Conservation (phyloP, 2,888 invertebrate genomes). For the Polydrusus cervinus region DNA sequence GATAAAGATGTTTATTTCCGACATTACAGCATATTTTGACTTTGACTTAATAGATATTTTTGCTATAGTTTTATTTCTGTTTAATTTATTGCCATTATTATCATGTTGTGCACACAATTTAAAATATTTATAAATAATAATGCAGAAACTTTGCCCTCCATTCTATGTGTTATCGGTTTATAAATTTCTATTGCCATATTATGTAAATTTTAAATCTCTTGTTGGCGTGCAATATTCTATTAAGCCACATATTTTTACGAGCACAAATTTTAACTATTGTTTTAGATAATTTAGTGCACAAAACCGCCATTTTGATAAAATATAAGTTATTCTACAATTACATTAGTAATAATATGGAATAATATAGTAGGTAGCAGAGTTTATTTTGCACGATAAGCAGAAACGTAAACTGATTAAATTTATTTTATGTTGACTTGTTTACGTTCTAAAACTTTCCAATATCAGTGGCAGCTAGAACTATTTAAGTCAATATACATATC, state of each 20-base stretch:
- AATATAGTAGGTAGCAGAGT: slow-evolving; percentile 15
- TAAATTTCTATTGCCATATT: slow-evolving; percentile 12
- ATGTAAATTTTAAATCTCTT: slow-evolving; percentile 27
- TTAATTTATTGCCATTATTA: too few species aligned
- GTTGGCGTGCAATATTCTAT: slow-evolving; percentile 33
- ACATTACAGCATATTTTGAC: too few species aligned
- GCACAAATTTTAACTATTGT: slow-evolving; percentile 32
- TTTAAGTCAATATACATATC: neutral
- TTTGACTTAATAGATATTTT: too few species aligned
- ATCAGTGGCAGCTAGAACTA: neutral
- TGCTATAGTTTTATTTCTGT: too few species aligned
- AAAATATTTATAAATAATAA: too few species aligned
- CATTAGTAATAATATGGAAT: slow-evolving; percentile 29
- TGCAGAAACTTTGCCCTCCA: neutral
- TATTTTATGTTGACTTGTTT: slow-evolving; percentile 4
- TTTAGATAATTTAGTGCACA: slow-evolving; percentile 30
- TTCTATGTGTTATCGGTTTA: slow-evolving; percentile 7
- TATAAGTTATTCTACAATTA: slow-evolving; percentile 20
- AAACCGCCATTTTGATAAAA: slow-evolving; percentile 36
- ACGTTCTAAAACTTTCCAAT: neutral
- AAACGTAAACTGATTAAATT: slow-evolving; percentile 22
- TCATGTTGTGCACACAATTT: too few species aligned
- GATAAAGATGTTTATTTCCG: too few species aligned
- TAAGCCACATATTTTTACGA: slow-evolving; percentile 29
- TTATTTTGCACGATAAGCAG: slow-evolving; percentile 14